These are phyloP conservation scores for Orbicella faveolata DNA, from an alignment of 64 coral and sea anemone genomes.

Conservation along the genomic window DNA sequence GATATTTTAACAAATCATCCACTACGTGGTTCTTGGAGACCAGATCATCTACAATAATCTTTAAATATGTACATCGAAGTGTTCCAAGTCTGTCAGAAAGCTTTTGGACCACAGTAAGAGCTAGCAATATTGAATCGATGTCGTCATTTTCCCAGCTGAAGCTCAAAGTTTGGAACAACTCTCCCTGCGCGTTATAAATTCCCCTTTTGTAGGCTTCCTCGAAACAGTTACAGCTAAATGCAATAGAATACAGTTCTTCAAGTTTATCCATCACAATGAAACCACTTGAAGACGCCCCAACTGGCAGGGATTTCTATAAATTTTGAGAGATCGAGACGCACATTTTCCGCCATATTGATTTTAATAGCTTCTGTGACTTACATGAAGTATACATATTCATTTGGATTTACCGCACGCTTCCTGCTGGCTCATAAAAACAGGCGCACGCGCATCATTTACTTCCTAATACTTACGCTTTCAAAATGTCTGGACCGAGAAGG, in stretches of 20 bases:
- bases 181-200: background rate
- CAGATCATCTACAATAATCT: background rate
- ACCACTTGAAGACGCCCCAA: background rate
- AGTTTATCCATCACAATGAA: conserved; percentile 39
- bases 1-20: background rate
- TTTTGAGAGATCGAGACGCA: background rate
- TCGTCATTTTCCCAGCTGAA: background rate
- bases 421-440: background rate
- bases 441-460: background rate
- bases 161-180: background rate
- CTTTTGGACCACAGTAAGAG: conserved; percentile 56
- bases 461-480: conserved; percentile 2
- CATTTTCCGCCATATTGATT: conserved; percentile 32
- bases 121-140: conserved; percentile 45
- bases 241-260: conserved; percentile 1
- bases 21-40: background rate
- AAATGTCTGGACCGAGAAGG: conserved; percentile 60
- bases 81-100: conserved; percentile 21
- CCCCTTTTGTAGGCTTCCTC: background rate
- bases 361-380: background rate
- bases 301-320: background rate
- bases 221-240: conserved; percentile 11
- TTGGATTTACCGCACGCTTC: background rate
- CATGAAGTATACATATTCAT: background rate
- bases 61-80: conserved; percentile 10